A percentile compares a stretch with the other conserved stretches of the same genome.
These are phyloP conservation scores for Zygogramma bicolorata DNA, from an alignment of 2,888 invertebrate species.

Conservation along the genomic window DNA sequence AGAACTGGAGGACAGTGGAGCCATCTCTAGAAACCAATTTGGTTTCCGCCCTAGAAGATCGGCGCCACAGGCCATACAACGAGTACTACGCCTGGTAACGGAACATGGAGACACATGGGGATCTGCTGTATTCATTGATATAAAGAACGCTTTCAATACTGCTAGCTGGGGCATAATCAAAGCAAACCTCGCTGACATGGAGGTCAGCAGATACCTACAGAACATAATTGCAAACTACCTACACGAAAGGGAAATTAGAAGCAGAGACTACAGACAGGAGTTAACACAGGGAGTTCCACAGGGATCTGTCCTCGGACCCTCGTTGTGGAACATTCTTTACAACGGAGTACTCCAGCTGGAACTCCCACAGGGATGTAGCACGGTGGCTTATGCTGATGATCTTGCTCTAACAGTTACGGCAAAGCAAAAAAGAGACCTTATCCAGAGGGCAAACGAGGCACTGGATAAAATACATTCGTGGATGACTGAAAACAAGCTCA, in stretches of 20 bases:
- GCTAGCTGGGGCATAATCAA: constrained; percentile 17
- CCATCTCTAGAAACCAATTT: background rate
- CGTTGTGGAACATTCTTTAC: background rate
- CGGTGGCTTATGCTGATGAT: background rate
- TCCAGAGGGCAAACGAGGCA: background rate
- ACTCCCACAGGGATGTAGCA: background rate
- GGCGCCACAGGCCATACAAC: background rate
- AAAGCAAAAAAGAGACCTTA: background rate
- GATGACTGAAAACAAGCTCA: background rate
- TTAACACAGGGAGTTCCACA: background rate
- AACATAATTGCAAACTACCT: constrained; percentile 19
- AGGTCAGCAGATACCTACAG: background rate
- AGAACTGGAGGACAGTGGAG: background rate
- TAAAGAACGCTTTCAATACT: background rate
- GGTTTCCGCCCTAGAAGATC: background rate
- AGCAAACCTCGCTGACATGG: background rate
- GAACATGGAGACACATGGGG: background rate
- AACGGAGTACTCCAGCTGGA: background rate
- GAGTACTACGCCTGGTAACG: background rate
- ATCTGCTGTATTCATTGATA: background rate
- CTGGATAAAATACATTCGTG: background rate
- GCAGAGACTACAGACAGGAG: background rate
- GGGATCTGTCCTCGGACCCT: background rate
- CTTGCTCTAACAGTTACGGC: background rate
- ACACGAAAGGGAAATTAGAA: background rate